Conservation (phyloP, 37 sponge, comb jelly and placozoan species). For the Theonella swinhoei region DNA sequence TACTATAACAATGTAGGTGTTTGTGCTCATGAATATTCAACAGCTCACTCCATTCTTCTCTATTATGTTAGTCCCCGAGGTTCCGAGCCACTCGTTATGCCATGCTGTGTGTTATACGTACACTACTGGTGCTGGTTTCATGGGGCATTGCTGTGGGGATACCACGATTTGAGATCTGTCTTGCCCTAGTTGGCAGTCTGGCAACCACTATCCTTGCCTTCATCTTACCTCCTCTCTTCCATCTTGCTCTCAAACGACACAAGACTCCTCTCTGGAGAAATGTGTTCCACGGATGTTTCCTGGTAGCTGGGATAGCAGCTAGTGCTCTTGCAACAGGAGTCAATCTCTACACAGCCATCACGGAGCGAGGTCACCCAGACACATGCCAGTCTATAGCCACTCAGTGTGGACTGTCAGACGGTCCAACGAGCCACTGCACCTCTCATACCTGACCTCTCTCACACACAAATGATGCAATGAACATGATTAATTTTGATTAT, state of each 20-base stretch:
- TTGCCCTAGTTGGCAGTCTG: conserved; percentile 78
- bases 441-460: too few species aligned
- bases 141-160: conserved; percentile 72
- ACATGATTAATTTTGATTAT: too few species aligned
- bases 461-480: too few species aligned
- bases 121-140: conserved; percentile 66
- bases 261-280: conserved; percentile 6
- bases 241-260: conserved; percentile 54
- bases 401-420: too few species aligned
- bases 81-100: not conserved
- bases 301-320: conserved; percentile 58
- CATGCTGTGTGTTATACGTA: conserved; percentile 43
- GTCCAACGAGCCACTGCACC: too few species aligned
- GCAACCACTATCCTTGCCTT: conserved; percentile 81
- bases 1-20: not conserved
- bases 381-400: too few species aligned
- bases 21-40: too few species aligned
- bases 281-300: conserved; percentile 51
- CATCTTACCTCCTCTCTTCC: conserved; percentile 82
- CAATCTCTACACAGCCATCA: conserved; percentile 60
- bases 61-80: not conserved
- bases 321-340: conserved; percentile 54
- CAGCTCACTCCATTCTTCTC: too few species aligned
- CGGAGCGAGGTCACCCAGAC: too few species aligned
- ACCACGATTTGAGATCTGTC: conserved; percentile 76